phyloP scores from a whole-genome alignment of 1,140 invertebrate genomes.

The Drosophila melanogaster region DNA sequence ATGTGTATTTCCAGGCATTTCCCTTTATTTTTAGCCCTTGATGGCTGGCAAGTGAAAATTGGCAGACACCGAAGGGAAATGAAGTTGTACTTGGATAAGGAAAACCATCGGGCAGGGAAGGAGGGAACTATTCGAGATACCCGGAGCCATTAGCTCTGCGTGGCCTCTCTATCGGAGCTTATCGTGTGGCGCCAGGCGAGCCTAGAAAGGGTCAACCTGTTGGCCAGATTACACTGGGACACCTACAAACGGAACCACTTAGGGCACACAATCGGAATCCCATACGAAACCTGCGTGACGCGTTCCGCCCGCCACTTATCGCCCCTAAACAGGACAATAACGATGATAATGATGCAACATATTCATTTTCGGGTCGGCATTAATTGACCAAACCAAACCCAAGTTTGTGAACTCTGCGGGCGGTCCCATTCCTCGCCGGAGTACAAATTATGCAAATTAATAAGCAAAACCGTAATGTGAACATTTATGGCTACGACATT shows the following conservation, averaged over 20 bases:
- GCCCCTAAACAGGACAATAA: slow-evolving; percentile 74
- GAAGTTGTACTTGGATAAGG: slow-evolving; percentile 57
- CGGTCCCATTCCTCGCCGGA: slow-evolving; percentile 36
- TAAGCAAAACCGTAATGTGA: slow-evolving; percentile 56
- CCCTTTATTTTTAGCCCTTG: slow-evolving; percentile 62
- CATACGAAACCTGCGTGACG: slow-evolving; percentile 34
- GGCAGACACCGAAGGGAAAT: slow-evolving; percentile 58
- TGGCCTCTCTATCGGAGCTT: slow-evolving; percentile 30
- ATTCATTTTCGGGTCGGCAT: slow-evolving; percentile 67
- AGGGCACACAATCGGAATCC: slow-evolving; percentile 6
- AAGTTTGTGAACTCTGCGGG: slow-evolving; percentile 49
- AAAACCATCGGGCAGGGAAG: neutral
- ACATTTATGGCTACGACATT: slow-evolving; percentile 64
- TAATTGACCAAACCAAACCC: slow-evolving; percentile 57
- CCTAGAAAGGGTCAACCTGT: slow-evolving; percentile 52
- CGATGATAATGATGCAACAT: slow-evolving; percentile 73
- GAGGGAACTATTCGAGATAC: neutral
- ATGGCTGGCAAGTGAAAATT: slow-evolving; percentile 61
- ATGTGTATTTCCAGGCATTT: slow-evolving; percentile 57
- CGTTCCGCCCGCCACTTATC: slow-evolving; percentile 45
- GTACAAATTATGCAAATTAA: slow-evolving; percentile 75
- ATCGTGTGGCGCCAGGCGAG: slow-evolving; percentile 59
- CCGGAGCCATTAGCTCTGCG: slow-evolving; percentile 53
- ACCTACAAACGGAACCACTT: slow-evolving; percentile 68
- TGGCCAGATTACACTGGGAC: slow-evolving; percentile 43